Base-by-base conservation (phyloP, 2,888 invertebrate genomes). In the Ophion ventricosus region DNA sequence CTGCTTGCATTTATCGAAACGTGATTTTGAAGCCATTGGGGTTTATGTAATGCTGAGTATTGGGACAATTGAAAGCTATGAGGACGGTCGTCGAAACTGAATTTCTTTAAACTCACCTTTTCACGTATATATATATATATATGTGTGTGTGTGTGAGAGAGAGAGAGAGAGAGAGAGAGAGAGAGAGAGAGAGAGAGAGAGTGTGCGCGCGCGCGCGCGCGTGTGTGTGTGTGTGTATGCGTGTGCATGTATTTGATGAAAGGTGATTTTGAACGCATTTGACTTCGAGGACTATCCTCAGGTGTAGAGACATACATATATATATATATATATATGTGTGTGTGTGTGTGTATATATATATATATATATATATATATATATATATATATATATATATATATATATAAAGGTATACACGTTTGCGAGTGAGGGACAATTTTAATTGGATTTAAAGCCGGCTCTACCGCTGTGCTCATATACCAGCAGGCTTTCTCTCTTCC, bases 391-490 rank as follows among this genome's bases (percentile, higher is more conserved):
- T 66, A 17, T 57, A 20, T 61, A 25, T 59, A 25, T 40, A 8
- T 54, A 11, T 25, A 23, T 54, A n/a, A 14, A 67, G 54, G 72
- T 79, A 61, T 54, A 35, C 43, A 25, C 64, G 72, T 70, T 72
- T 54, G 66, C 72, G 73, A 29, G 80, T 80, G 83, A 82, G 83
- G 83, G 83, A 59, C 80, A 77, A 84, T 84, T 84, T 84, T 84
- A 84, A 84, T 84, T 84, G 84, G 84, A 84, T 84, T 84, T 84
- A 84, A 84, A 84, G 84, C 84, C 84, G 82, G 84, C 78, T 84
- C 72, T 81, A 70, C 78, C 70, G 70, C 72, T 61, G 73, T 73
- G 74, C 76, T 63, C 81, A 72, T 61, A 64, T 64, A 67, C 73
- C 40, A 35, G 25, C 61, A 11, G 40, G 59, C 59, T 69, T 54